Percentiles rank a stretch among this genome's conserved stretches.
phyloP scores from a whole-genome alignment of 2,113 vertebrate genomes.

The Zosterops pallidus region DNA sequence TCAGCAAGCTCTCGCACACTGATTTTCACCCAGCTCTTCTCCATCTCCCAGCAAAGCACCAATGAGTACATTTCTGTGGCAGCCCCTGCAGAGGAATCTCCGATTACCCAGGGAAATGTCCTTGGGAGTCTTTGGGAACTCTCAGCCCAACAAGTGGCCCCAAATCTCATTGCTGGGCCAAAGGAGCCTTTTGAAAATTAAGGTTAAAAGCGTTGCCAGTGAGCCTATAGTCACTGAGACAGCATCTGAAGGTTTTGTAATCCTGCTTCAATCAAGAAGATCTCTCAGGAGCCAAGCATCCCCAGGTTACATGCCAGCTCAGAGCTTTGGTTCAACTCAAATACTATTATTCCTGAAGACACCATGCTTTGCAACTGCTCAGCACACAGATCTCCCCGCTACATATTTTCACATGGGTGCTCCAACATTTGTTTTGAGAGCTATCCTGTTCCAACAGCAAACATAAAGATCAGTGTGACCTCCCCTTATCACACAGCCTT shows the following conservation, averaged over 20 bases:
- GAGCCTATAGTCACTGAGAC: neutral
- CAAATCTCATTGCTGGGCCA: neutral
- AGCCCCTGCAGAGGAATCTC: neutral
- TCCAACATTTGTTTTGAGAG: constrained; percentile 41
- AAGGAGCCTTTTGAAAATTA: neutral
- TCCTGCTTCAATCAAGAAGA: neutral
- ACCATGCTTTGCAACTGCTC: neutral
- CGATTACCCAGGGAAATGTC: neutral
- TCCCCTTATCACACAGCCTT: constrained; percentile 55
- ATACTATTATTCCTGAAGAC: neutral
- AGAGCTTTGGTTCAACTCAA: neutral
- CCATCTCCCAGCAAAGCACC: neutral
- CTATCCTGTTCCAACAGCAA: constrained; percentile 3
- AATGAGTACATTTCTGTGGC: neutral
- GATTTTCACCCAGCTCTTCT: neutral
- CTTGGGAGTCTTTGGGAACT: neutral
- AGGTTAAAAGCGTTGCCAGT: neutral
- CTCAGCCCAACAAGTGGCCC: neutral
- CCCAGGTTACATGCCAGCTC: neutral
- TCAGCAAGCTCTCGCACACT: neutral
- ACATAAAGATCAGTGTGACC: constrained; percentile 40
- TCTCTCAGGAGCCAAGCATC: neutral
- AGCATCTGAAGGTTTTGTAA: neutral
- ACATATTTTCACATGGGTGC: neutral
- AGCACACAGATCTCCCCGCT: neutral